Evolutionary conservation across 1,140 invertebrate genomes (phyloP), one percentile per base, ranked within the genome.

Genomic region (Magallana angulata): DNA sequence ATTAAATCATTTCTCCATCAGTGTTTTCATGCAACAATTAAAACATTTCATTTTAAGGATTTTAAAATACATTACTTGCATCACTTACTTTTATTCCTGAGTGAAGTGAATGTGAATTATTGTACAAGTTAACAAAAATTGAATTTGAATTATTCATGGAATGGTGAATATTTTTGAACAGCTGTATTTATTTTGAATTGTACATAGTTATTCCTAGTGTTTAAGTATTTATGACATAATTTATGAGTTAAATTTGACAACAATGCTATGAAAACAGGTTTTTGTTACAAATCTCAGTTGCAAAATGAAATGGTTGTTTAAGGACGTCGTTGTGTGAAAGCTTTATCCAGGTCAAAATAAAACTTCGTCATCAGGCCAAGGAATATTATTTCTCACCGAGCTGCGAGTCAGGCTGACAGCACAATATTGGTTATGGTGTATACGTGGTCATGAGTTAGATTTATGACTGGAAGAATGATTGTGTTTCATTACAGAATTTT

Each of bases 151-250:
- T 30, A 76, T 48, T 48, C 36, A 48, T 48, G 36, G 36, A 76
- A 30, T 76, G 24, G 24, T 76, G 60, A n/a, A 12, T 76, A 76
- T 30, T 76, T 76, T 76, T 76, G 30, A 30, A 76, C 68, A 76
- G 68, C 68, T 76, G 68, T 76, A 76, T 76, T 76, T 76, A 76
- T 76, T 76, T 76, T 76, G 24, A 76, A 76, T 30, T 76, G 68
- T 76, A 76, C 36, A 76, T 76, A 76, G 68, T 8, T 30, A 11
- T 30, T 30, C 5, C 5, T 6, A 16, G 24, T 30, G 24, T 12
- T 24, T 36, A 76, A 12, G 68, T 76, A 76, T 76, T 76, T 30
- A 30, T 76, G 68, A 76, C 68, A 11, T 30, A 30, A 76, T 76
- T 76, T 76, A 76, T 76, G 11, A 48, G 36, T 48, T 48, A 11